Base-by-base conservation (phyloP, 2,797 vertebrate species). In the Gastrophryne carolinensis region DNA sequence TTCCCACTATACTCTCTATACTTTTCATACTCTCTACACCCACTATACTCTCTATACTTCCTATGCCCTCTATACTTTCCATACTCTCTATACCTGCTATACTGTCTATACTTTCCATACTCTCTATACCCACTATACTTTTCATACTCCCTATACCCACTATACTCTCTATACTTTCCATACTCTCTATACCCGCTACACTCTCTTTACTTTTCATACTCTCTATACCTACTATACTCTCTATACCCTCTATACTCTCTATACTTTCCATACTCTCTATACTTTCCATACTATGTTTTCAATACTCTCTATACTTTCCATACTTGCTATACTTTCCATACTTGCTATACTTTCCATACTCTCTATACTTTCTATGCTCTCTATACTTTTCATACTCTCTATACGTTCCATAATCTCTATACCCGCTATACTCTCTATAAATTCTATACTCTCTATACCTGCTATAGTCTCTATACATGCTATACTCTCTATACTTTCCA, bases 1-100 rank as follows among this genome's bases (percentile, higher is more conserved):
- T 17, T 32, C 29, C 30, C 11, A 17, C 21, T 32, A 7, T 1
- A 3, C 15, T 2, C 1, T 24, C 0, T 0, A 0, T 1, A 4
- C 0, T 5, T 5, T 23, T 21, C 58, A 17, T 21, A 34, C 17
- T 2, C 5, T 32, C 57, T 41, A 4, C 6, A n/a, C 3, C 11
- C 0, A 19, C 7, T n/a, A 54, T 54, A 24, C 5, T 15, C 52
- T 54, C n/a, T n/a, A n/a, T n/a, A n/a, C n/a, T n/a, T n/a, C n/a
- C n/a, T n/a, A n/a, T n/a, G n/a, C n/a, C n/a, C n/a, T n/a, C n/a
- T n/a, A n/a, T n/a, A n/a, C n/a, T n/a, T n/a, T n/a, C n/a, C n/a
- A n/a, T n/a, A n/a, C n/a, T n/a, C n/a, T n/a, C n/a, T n/a, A n/a
- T n/a, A n/a, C n/a, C n/a, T n/a, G n/a, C n/a, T n/a, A n/a, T n/a